Evolutionary conservation across 2,888 invertebrate genomes (phyloP), one percentile per base, ranked within the genome.

Genomic region (Diadromus collaris): DNA sequence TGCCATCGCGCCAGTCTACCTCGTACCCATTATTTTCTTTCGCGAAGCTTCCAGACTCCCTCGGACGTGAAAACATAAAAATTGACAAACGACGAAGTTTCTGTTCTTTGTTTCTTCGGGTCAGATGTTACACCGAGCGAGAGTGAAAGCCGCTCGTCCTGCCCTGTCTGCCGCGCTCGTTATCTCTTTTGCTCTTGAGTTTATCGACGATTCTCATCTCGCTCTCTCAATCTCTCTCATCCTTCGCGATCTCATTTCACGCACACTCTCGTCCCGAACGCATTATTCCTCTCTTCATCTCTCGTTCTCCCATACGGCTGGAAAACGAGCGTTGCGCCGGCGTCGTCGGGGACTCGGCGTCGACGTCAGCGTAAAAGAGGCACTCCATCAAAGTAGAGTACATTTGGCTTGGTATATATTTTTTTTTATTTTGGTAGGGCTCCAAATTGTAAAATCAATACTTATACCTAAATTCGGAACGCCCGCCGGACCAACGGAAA

Each of bases 371-470:
- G 61, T 44, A 64, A 38, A 38, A 51, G 75, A 51, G 70, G 88
- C 88, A 89, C 89, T 90, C 89, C 89, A 90, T 90, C 90, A 90
- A 90, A 89, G 89, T 89, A 87, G 89, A 89, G 89, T 90, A 89
- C 89, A 88, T 90, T 90, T 89, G 89, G 89, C 90, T 89, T 88
- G 89, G 87, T 88, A 89, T 89, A 89, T 38, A 16, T 38, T 38
- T 38, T 89, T 89, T 89, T 89, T 89, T 90, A 89, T 89, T 89
- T 90, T 89, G 89, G 89, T 89, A 89, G 89, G 89, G 89, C 88
- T 89, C 89, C 89, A 89, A 89, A 90, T 89, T 90, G 90, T 89
- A 90, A 90, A 90, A 90, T 90, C 89, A 90, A 90, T 90, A 89
- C 89, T 89, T 87, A 84, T 88, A 88, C 88, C 89, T 89, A 89